Evolutionary conservation across 2,888 invertebrate genomes (phyloP), one percentile per base, ranked within the genome.

Genomic region (Acronicta aceris): DNA sequence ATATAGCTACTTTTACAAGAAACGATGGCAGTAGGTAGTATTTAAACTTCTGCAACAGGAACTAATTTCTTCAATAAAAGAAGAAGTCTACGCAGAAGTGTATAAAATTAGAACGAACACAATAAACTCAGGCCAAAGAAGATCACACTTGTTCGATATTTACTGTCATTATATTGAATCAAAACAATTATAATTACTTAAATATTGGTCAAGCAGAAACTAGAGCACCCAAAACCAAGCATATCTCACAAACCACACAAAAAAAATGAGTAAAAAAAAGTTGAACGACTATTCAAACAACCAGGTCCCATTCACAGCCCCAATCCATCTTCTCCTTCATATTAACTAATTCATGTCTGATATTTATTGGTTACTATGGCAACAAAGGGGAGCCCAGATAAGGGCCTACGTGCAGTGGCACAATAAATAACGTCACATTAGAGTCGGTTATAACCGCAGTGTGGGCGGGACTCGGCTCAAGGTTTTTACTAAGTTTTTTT

Each of bases 391-490:
- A 83, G 74, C 81, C 84, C 85, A 84, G 89, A 86, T 89, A 89
- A 90, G 89, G 89, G 83, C 79, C 83, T 86, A 7, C 38, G n/a
- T 38, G 61, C 59, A 45, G 66, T 67, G 82, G 78, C 65, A 82
- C 82, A 83, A 91, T 92, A 91, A 92, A 92, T 91, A 89, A 91
- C 78, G 87, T 89, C 91, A 88, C 87, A 89, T 91, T 90, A 91
- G 88, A 88, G 84, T 71, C 76, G 72, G 87, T 76, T 85, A 83
- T 87, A 85, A 84, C 76, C 73, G 74, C 59, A 38, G 65, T 61
- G 85, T 79, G 85, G 88, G 89, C 82, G 85, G 66, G 56, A 66
- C 65, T 59, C 16, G 45, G 47, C 63, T 63, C 73, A 68, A 65
- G 69, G 65, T 69, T 78, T 74, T 75, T 65, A 67, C 60, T 65